Base-by-base conservation (phyloP, 2,888 invertebrate species). In the Pseudococcus jackbeardsleyi region DNA sequence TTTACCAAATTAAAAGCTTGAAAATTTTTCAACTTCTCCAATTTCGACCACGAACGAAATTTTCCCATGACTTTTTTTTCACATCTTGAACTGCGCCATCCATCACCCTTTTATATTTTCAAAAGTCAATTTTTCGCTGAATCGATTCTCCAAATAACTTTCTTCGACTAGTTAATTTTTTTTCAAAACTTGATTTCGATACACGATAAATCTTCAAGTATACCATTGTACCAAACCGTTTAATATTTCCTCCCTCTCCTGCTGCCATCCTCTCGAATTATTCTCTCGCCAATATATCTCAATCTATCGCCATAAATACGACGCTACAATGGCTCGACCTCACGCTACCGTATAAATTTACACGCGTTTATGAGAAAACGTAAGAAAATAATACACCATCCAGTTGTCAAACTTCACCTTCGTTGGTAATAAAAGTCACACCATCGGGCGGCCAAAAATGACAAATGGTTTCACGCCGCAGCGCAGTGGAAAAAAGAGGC, bases 351-450 rank as follows among this genome's bases (percentile, higher is more conserved):
- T 72, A 72, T 72, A 72, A 72, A 72, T 72, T 33, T 72, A 72
- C 33, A 33, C 72, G 72, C 33, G n/a, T 33, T 3, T 72, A 64
- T 64, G 64, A 22, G 64, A 64, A 64, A 64, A 64, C n/a, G 22
- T 9, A 33, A 26, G 72, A 33, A 72, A 72, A 72, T 4, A 68
- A 68, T 72, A 33, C 72, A 17, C 72, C 72, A 72, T 72, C 72
- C 33, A 33, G 72, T 72, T 72, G 72, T 72, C 72, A 72, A 33
- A 72, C 72, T 33, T 72, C 72, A 72, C 72, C 72, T 72, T 72
- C 72, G 72, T 72, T 9, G 72, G 72, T 72, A 72, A 72, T 72
- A 72, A 72, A 72, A 72, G 72, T 72, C 72, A 72, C 39, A 72
- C 72, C 22, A 64, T 64, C 33, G 72, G 33, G 26, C 33, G 72